These are phyloP conservation scores for Mycteria americana DNA, from an alignment of 2,797 vertebrate species.

Conservation along the genomic window DNA sequence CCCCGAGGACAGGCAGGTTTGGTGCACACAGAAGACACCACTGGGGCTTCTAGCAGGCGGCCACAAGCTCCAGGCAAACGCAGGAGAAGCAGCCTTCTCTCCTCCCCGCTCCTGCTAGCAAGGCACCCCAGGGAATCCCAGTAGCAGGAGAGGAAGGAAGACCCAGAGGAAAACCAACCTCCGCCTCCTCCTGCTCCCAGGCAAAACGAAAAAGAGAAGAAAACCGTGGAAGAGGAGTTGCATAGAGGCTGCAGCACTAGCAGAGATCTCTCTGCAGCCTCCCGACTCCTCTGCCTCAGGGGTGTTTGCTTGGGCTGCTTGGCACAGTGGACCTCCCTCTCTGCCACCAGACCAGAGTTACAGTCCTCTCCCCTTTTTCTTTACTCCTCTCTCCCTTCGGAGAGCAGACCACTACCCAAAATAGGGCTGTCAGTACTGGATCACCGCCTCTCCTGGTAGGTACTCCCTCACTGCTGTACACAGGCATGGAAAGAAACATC, in stretches of 20 bases:
- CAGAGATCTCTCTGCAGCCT: neutral
- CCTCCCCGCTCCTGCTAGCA: neutral
- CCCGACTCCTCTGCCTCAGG: fast-evolving
- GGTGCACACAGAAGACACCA: neutral
- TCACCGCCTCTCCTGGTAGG: neutral
- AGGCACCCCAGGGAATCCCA: neutral
- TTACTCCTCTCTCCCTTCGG: neutral
- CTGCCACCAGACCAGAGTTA: neutral
- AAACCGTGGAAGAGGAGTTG: neutral
- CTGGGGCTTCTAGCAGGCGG: neutral
- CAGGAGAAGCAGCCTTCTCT: neutral
- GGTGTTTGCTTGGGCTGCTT: neutral
- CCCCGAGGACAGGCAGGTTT: neutral
- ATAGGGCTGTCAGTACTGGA: neutral
- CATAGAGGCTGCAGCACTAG: neutral
- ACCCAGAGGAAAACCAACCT: neutral
- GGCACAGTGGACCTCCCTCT: neutral
- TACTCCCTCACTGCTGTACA: neutral
- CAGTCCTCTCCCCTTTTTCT: neutral
- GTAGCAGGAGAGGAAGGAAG: neutral
- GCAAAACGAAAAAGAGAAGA: neutral
- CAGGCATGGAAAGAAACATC: neutral
- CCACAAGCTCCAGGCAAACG: neutral
- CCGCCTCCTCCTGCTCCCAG: neutral
- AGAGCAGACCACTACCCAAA: neutral